Percentiles rank a stretch among this genome's conserved stretches.
phyloP scores from a whole-genome alignment of 2,113 vertebrate species.

The Aplodontia rufa region DNA sequence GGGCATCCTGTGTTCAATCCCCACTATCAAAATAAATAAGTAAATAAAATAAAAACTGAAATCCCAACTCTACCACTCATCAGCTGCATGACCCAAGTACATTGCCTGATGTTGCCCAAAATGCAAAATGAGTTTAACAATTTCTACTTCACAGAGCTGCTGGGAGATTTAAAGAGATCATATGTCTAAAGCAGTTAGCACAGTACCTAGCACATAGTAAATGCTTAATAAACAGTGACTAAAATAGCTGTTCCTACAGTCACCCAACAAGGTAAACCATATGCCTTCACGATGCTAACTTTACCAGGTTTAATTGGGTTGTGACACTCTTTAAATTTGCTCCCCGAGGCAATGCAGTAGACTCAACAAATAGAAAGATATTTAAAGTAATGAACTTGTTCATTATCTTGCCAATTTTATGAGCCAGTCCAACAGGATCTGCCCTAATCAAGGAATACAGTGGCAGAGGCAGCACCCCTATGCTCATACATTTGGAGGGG shows the following conservation, averaged over 20 bases:
- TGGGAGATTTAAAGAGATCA: conserved; percentile 23
- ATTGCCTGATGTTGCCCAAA: neutral
- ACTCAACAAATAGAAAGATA: conserved; percentile 30
- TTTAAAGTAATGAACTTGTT: conserved; percentile 48
- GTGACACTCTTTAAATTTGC: conserved; percentile 28
- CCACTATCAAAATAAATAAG: no score
- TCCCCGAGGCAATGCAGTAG: neutral
- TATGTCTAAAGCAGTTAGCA: neutral
- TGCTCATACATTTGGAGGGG: neutral
- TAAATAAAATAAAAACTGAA: no score
- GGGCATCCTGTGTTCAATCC: no score
- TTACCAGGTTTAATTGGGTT: conserved; percentile 11
- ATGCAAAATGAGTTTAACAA: neutral
- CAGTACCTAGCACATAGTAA: neutral
- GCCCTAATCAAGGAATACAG: neutral
- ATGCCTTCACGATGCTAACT: neutral
- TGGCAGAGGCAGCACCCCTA: neutral
- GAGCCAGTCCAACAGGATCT: neutral
- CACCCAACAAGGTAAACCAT: neutral
- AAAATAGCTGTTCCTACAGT: neutral
- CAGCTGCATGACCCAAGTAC: neutral
- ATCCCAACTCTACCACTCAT: neutral
- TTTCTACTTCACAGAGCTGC: neutral
- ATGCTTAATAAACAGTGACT: neutral
- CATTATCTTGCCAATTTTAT: conserved; percentile 58